Base-by-base conservation (phyloP, 2,113 vertebrate genomes). In the Bagarius yarrelli region DNA sequence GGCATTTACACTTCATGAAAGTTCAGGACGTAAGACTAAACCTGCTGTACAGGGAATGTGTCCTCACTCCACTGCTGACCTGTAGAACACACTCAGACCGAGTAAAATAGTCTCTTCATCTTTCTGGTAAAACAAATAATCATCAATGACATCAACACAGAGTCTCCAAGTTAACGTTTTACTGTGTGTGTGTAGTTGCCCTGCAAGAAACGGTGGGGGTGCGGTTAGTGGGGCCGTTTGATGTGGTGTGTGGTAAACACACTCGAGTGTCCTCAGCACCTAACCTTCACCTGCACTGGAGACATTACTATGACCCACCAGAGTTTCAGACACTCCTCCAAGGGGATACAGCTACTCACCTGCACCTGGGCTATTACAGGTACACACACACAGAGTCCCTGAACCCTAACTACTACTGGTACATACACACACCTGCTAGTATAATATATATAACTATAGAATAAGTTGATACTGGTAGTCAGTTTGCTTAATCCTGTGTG, bases 311-410 rank as follows among this genome's bases (percentile, higher is more conserved):
- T 74, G 98, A 99, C 89, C 98, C 98, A 2, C 97, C 98, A 11
- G 98, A 99, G 90, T 96, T 98, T 84, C 97, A 98, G 90, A 99
- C 97, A 27, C 90, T 99, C 79, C 89, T 98, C 79, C 85, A 84
- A 21, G 96, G 94, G 14, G 92, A 94, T 73, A 87, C 86, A 74
- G 94, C 93, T 88, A 95, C 90, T 75, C 94, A 97, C 34, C 94
- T 94, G 88, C 98, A 99, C 88, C 92, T 99, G 88, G 98, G 97
- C n/a, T 99, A 98, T 90, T 98, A 94, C 94, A 97, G 97, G 97
- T 99, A 94, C 16, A 36, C 44, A 50, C 47, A 21, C 36, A 47
- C 44, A 47, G 5, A n/a, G 5, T 8, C 9, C 9, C 9, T 47
- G 6, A 4, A 47, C 44, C 44, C 4, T 47, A 47, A 47, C 5